Base-by-base conservation (phyloP, 2,888 invertebrate genomes). In the Caenorhabditis imperialis region DNA sequence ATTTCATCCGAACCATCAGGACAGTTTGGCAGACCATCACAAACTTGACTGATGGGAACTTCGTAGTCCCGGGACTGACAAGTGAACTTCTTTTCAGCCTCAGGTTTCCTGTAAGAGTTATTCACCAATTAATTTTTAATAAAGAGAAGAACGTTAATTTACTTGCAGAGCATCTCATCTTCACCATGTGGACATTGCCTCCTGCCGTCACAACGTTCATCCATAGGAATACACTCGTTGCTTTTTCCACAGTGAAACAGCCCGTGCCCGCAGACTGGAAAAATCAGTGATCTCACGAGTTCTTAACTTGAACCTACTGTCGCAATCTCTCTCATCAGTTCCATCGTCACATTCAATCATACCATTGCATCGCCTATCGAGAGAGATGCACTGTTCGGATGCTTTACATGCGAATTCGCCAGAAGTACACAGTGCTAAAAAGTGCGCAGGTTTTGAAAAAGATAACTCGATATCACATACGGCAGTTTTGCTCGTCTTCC, bases 401-500 rank as follows among this genome's bases (percentile, higher is more conserved):
- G 84, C 78, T 27, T 86, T 75, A 44, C 88, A 88, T 8, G 86
- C 84, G 58, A 87, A 88, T 53, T 88, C 86, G 12, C 82, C 82
- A 42, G 84, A 78, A 12, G 79, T 79, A 73, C 87, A 87, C 45
- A 86, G 81, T 1, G 86, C 86, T 86, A 62, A 57, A 75, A 77
- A n/a, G n/a, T n/a, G n/a, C n/a, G n/a, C n/a, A n/a, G n/a, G n/a
- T n/a, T n/a, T 23, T 40, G n/a, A 44, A 50, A n/a, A 30, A 0
- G 42, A 22, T 42, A n/a, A 27, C 18, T 8, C 5, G 12, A 37
- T 20, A 2, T 14, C 54, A 76, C 86, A 72, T 58, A 87, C 86
- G 86, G 67, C 88, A 88, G 54, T 88, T 88, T 60, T 88, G 87
- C 63, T 88, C 88, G 69, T 88, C 87, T 69, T 88, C 88, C 58